Evolutionary conservation across 2,113 vertebrate genomes (phyloP).

Genomic region (Hylia prasina): DNA sequence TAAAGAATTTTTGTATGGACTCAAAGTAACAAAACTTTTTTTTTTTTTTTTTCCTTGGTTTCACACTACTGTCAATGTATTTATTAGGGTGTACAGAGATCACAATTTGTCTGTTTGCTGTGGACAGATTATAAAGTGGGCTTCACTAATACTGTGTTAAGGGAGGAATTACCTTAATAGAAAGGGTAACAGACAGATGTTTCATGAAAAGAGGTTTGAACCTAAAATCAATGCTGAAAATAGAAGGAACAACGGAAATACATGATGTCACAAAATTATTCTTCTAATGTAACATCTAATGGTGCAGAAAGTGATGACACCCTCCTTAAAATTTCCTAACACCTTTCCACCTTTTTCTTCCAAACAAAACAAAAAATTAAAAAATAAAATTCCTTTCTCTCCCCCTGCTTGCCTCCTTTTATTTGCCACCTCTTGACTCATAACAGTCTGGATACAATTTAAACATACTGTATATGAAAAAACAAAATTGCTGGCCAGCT

Average conservation of each 20-base stretch:
- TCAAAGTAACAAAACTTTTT: rapidly evolving
- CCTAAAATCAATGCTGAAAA: neutral
- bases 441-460: neutral
- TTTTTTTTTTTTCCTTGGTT: neutral
- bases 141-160: neutral
- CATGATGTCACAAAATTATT: neutral
- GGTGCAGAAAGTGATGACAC: neutral
- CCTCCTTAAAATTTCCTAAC: neutral
- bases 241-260: neutral
- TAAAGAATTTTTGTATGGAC: neutral
- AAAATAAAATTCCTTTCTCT: neutral
- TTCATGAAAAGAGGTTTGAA: neutral
- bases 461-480: neutral
- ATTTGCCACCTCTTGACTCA: neutral
- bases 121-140: neutral
- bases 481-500: neutral
- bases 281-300: neutral
- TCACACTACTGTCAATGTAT: neutral
- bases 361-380: no score
- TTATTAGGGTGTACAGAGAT: neutral
- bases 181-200: neutral
- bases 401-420: rapidly evolving
- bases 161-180: neutral
- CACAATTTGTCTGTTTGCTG: neutral
- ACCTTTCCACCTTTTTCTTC: neutral